A percentile compares a stretch with the other conserved stretches of the same genome.
phyloP scores from a whole-genome alignment of 2,888 invertebrate genomes.

The Ochropacha duplaris region DNA sequence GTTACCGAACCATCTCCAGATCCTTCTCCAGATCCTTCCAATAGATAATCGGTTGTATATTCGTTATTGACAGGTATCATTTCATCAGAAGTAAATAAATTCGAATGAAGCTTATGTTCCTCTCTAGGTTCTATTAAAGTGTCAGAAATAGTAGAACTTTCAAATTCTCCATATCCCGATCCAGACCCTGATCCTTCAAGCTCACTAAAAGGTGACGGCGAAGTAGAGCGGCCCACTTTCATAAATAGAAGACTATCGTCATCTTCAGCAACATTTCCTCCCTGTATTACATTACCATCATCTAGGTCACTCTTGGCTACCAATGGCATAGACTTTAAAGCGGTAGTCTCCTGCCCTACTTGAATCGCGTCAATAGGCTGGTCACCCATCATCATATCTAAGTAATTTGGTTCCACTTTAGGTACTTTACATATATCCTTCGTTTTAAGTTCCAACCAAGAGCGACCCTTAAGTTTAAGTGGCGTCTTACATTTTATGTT shows the following conservation, averaged over 20 bases:
- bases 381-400: conserved; percentile 86
- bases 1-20: conserved; percentile 52
- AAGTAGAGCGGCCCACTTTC: conserved; percentile 52
- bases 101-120: conserved; percentile 31
- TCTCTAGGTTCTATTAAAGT: conserved; percentile 43
- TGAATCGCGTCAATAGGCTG: conserved; percentile 74
- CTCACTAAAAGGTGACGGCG: conserved; percentile 42
- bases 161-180: conserved; percentile 64
- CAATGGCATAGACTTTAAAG: conserved; percentile 66
- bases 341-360: conserved; percentile 63
- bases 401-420: conserved; percentile 57
- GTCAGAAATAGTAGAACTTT: conserved; percentile 72
- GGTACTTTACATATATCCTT: conserved; percentile 78
- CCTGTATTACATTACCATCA: conserved; percentile 67
- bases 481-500: conserved; percentile 83
- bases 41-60: conserved; percentile 56
- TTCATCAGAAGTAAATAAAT: conserved; percentile 47
- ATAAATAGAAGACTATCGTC: conserved; percentile 70
- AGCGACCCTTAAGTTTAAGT: conserved; percentile 68
- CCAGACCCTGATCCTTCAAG: conserved; percentile 46
- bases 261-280: conserved; percentile 51
- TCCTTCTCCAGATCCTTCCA: conserved; percentile 70
- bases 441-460: conserved; percentile 83
- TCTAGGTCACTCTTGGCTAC: conserved; percentile 65
- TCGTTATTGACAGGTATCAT: conserved; percentile 45